phyloP scores from a whole-genome alignment of 2,888 invertebrate genomes.

The Conus canariensis region DNA sequence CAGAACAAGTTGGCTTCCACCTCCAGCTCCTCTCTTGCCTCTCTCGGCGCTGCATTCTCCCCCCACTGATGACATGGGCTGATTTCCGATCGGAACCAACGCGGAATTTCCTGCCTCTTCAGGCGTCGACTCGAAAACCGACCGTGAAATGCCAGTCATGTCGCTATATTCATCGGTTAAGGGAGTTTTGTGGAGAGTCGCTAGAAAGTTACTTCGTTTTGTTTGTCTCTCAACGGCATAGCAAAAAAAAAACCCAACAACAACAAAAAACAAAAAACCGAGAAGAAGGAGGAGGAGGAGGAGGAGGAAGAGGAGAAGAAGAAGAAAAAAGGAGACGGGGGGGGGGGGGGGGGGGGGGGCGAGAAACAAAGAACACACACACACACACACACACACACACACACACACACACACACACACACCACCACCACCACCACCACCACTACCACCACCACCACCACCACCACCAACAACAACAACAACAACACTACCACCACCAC shows the following conservation, averaged over 20 bases:
- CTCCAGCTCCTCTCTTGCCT: background rate
- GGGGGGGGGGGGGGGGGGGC: too few species aligned
- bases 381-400: too few species aligned
- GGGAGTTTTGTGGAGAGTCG: background rate
- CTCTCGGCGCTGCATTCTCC: background rate
- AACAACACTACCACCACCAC: too few species aligned
- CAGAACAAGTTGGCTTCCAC: background rate
- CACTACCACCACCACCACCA: too few species aligned
- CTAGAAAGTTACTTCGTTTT: background rate
- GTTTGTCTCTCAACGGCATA: too few species aligned
- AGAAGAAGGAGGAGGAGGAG: background rate
- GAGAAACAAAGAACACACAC: too few species aligned
- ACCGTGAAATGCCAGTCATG: background rate
- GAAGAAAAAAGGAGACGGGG: background rate
- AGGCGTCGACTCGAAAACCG: background rate
- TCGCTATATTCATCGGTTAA: background rate
- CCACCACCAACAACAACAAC: too few species aligned
- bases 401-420: too few species aligned
- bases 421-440: too few species aligned
- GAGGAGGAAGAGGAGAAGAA: background rate
- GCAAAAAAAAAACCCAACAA: too few species aligned
- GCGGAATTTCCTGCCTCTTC: background rate
- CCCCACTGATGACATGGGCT: background rate
- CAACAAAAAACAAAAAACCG: background rate
- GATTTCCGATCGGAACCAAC: constrained; percentile 8